Evolutionary conservation across 2,797 vertebrate genomes (phyloP).

Genomic region (Cebuella pygmaea): DNA sequence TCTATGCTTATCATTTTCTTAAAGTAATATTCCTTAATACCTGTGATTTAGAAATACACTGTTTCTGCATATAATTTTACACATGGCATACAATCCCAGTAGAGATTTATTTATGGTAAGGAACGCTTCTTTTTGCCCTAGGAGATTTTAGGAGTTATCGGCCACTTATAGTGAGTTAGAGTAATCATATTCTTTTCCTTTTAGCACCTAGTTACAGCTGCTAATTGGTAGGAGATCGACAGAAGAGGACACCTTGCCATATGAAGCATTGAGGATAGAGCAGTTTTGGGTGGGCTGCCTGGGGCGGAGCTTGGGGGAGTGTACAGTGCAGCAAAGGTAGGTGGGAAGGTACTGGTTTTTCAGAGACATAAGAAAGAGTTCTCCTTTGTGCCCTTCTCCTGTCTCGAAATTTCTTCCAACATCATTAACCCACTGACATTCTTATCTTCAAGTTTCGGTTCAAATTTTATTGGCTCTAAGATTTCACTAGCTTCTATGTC

Average conservation of each 20-base stretch:
- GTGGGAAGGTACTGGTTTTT: not conserved
- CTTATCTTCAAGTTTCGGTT: not conserved
- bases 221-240: not conserved
- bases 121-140: not conserved
- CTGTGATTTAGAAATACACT: not conserved
- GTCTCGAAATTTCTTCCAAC: not conserved
- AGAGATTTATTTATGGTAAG: conserved; percentile 25
- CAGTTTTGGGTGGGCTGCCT: not conserved
- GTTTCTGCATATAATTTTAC: conserved; percentile 13
- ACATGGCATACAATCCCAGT: not conserved
- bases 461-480: not conserved
- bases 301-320: not conserved
- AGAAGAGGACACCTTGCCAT: not conserved
- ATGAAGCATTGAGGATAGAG: not conserved
- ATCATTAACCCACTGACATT: not conserved
- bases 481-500: not conserved
- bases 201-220: not conserved
- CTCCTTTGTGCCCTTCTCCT: not conserved
- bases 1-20: conserved; percentile 27
- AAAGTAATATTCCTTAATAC: conserved; percentile 25
- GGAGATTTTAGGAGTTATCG: not conserved
- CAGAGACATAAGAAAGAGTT: not conserved
- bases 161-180: not conserved
- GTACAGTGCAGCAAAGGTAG: not conserved
- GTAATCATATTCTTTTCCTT: not conserved